These are phyloP conservation scores for Sisor rabdophorus DNA, from an alignment of 2,113 vertebrate species.

Conservation along the genomic window DNA sequence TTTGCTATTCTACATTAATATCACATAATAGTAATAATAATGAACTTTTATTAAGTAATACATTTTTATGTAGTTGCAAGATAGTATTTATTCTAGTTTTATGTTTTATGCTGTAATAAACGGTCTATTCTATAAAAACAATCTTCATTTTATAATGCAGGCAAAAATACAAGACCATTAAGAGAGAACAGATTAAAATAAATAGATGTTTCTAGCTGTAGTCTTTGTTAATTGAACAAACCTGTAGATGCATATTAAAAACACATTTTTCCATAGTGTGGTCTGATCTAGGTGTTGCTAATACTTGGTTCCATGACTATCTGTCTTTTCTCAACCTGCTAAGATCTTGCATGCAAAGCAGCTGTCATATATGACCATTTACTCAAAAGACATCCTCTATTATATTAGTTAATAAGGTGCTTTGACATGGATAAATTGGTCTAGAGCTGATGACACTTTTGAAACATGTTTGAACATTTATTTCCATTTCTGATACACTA, in stretches of 20 bases:
- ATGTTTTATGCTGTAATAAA: background rate
- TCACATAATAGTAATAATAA: too few species aligned
- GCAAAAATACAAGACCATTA: background rate
- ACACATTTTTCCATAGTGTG: background rate
- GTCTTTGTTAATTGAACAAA: background rate
- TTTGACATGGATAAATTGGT: constrained; percentile 27
- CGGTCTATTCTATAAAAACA: background rate
- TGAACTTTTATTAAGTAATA: too few species aligned
- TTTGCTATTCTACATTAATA: too few species aligned
- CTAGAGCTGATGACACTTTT: constrained; percentile 18
- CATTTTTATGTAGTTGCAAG: too few species aligned
- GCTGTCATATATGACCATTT: constrained; percentile 20
- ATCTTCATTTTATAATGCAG: background rate
- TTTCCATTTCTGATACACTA: constrained; percentile 7
- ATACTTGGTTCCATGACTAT: background rate
- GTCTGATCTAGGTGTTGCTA: background rate
- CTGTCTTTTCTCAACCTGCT: background rate
- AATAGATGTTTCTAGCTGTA: background rate
- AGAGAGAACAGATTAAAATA: background rate
- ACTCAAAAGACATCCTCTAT: constrained; percentile 6
- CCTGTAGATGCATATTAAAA: constrained; percentile 2
- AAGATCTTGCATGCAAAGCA: background rate
- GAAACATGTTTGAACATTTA: constrained; percentile 25
- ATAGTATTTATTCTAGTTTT: too few species aligned
- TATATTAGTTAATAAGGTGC: constrained; percentile 30